These are phyloP conservation scores for Rhyacichthys aspro DNA, from an alignment of 2,797 vertebrate species.

Conservation along the genomic window DNA sequence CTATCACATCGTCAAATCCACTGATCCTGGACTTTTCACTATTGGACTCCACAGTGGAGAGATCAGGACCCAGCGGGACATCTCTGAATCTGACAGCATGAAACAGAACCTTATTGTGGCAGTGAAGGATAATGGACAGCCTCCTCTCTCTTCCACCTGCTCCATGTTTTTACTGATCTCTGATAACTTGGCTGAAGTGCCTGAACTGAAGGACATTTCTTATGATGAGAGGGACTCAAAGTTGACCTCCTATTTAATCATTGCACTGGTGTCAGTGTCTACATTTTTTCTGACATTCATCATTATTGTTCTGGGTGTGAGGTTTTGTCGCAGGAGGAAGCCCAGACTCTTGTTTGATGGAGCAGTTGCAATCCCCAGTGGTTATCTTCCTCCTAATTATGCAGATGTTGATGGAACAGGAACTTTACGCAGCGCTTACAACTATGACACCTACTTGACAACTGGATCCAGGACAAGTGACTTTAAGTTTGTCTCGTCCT, in stretches of 20 bases:
- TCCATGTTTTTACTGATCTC: slow-evolving; percentile 72
- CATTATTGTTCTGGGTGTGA: slow-evolving; percentile 52
- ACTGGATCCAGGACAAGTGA: slow-evolving; percentile 74
- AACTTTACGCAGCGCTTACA: slow-evolving; percentile 54
- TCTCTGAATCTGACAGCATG: slow-evolving; percentile 67
- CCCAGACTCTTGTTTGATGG: slow-evolving; percentile 49
- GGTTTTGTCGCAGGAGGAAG: slow-evolving; percentile 60
- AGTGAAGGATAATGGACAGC: slow-evolving; percentile 63
- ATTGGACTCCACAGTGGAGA: slow-evolving; percentile 69
- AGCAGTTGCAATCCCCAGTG: slow-evolving; percentile 50
- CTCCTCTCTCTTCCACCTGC: slow-evolving; percentile 69
- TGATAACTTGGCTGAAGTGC: slow-evolving; percentile 79
- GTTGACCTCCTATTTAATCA: slow-evolving; percentile 84
- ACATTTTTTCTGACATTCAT: slow-evolving; percentile 79
- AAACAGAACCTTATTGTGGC: slow-evolving; percentile 76
- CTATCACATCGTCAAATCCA: slow-evolving; percentile 73
- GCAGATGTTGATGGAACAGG: slow-evolving; percentile 54
- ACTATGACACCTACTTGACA: slow-evolving; percentile 71
- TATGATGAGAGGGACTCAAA: slow-evolving; percentile 76
- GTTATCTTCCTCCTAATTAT: slow-evolving; percentile 67
- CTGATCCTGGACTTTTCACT: slow-evolving; percentile 62
- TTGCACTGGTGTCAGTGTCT: slow-evolving; percentile 83
- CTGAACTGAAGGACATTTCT: slow-evolving; percentile 76
- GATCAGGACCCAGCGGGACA: slow-evolving; percentile 75
- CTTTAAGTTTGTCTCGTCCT: slow-evolving; percentile 44